Evolutionary conservation across 2,113 vertebrate species (phyloP).

Genomic region (Gymnocephalus cernua): DNA sequence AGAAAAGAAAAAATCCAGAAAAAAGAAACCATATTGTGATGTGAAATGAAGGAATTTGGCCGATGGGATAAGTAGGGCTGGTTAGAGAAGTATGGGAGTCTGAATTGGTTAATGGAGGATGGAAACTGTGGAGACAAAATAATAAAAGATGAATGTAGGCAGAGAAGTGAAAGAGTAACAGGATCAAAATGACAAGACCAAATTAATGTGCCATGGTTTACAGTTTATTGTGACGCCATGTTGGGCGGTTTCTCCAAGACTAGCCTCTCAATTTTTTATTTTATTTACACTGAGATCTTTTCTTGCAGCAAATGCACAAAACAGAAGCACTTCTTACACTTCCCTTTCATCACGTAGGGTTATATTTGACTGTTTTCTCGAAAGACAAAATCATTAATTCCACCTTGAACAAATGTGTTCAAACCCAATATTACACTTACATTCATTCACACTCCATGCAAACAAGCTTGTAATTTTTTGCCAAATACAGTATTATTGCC

Average conservation of each 20-base stretch:
- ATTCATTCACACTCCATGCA: background rate
- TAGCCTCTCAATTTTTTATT: background rate
- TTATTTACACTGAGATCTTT: background rate
- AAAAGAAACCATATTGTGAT: background rate
- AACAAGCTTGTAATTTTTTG: background rate
- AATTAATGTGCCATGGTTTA: constrained; percentile 54
- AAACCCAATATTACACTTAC: background rate
- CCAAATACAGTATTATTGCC: background rate
- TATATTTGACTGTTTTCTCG: background rate
- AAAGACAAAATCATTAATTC: background rate
- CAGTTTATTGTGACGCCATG: constrained; percentile 1
- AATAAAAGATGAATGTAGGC: background rate
- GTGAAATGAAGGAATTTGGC: constrained; percentile 2
- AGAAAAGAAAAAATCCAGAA: background rate
- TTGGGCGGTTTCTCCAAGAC: background rate
- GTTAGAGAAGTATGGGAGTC: background rate
- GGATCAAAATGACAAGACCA: constrained; percentile 31
- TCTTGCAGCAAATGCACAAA: background rate
- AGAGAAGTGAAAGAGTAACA: background rate
- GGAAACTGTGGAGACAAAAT: background rate
- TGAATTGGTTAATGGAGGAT: background rate
- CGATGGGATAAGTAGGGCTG: background rate
- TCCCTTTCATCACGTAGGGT: background rate
- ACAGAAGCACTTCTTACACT: background rate
- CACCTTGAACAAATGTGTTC: background rate